These are phyloP conservation scores for Sternarchorhynchus goeldii DNA, from an alignment of 2,797 vertebrate genomes.

Conservation along the genomic window DNA sequence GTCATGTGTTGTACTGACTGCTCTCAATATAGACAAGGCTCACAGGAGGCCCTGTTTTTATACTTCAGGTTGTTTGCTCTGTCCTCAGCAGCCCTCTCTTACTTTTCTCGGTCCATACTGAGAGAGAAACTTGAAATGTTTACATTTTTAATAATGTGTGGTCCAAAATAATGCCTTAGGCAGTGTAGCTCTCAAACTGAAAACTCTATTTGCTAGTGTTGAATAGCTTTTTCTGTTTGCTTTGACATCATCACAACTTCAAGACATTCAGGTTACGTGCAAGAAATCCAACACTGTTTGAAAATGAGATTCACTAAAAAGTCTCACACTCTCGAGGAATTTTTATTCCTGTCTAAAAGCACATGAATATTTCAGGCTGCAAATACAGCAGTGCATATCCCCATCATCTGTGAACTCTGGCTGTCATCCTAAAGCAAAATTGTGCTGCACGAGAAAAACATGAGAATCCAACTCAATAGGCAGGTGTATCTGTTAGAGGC, in stretches of 20 bases:
- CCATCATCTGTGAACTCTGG: background rate
- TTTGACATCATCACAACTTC: slow-evolving; percentile 1
- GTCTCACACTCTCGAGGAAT: background rate
- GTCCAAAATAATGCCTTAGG: slow-evolving; percentile 13
- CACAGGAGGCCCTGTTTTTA: slow-evolving; percentile 26
- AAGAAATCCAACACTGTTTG: background rate
- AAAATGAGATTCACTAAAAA: background rate
- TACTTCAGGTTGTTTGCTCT: slow-evolving; percentile 38
- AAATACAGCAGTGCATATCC: background rate
- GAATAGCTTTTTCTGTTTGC: slow-evolving; percentile 15
- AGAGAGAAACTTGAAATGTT: slow-evolving; percentile 26
- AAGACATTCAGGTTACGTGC: slow-evolving; percentile 11
- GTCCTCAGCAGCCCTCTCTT: background rate
- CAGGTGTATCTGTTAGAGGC: background rate
- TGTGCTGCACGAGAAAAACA: background rate
- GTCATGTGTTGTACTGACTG: slow-evolving; percentile 5
- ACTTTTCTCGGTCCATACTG: slow-evolving; percentile 29
- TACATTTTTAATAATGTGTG: slow-evolving; percentile 30
- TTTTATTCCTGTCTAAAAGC: slow-evolving; percentile 4
- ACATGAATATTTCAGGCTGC: background rate
- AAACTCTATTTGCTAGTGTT: slow-evolving; percentile 22
- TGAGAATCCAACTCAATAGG: background rate
- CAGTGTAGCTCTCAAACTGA: slow-evolving; percentile 20
- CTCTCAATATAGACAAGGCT: slow-evolving; percentile 16
- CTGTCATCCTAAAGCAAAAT: background rate